A percentile compares a stretch with the other conserved stretches of the same genome.
These are phyloP conservation scores for fruit fly (Drosophila melanogaster) DNA, from an alignment of 1,140 invertebrate species.

Conservation along the genomic window Release_6_plus_ISO1_MT NT_033779.5:21201501-21202000, in stretches of 20 bases:
- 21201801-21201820: conserved; percentile 90
- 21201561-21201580: background rate
- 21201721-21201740: conserved; percentile 85
- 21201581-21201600: background rate
- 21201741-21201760: conserved; percentile 87
- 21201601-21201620: background rate
- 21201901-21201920: conserved; percentile 90
- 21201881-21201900: conserved; percentile 91
- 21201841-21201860: conserved; percentile 90
- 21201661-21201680: conserved; percentile 5
- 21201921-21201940: conserved; percentile 89
- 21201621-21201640: background rate
- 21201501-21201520: background rate
- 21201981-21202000: conserved; percentile 95
- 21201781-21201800: conserved; percentile 87
- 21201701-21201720: conserved; percentile 5
- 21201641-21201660: background rate
- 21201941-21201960: conserved; percentile 88
- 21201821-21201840: conserved; percentile 88
- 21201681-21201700: background rate
- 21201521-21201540: too few relatives aligned
- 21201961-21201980: conserved; percentile 90
- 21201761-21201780: conserved; percentile 87
- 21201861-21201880: conserved; percentile 90
- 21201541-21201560: too few relatives aligned